Base-by-base conservation (phyloP, 2,113 vertebrate genomes). In the Ivindomyrus marchei region DNA sequence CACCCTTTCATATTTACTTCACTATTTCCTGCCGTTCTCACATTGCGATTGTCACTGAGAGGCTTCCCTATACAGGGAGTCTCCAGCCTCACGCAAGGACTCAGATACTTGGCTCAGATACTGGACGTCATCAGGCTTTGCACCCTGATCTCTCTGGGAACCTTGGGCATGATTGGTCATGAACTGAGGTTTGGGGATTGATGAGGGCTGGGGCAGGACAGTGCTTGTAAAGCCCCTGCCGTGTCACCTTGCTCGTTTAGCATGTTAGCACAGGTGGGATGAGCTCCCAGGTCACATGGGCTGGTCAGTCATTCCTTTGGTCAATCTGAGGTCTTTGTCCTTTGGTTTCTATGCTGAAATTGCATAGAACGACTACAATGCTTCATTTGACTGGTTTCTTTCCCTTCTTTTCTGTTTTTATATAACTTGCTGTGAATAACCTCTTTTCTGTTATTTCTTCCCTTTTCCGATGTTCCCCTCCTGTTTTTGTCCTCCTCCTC, bases 401-500 rank as follows among this genome's bases (percentile, higher is more conserved):
- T 88, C 90, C 92, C 90, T 56, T 88, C 46, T 93, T 89, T 49
- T 88, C 91, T 92, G 24, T 49, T 88, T 66, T 74, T 87, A 11
- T 86, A 52, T 90, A 91, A 95, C 94, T 93, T 96, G 96, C 96
- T 95, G 95, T 95, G 95, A 97, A 96, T 97, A 97, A 97, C 93
- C 92, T 95, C 96, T 94, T 96, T 97, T 97, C 96, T 97, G 96
- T 86, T 86, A 86, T 95, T 96, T 95, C 96, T 96, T 95, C 97
- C 95, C 96, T 9, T 77, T 45, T 50, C 85, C 90, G 17, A 15
- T 58, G 21, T 62, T 89, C 90, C 93, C 89, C 89, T 91, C 93
- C 92, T 95, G 93, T 94, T 94, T 95, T 93, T 94, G 97, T 95
- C 62, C 92, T 90, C 94, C 91, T 94, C 90, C 93, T 93, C 27